Evolutionary conservation across 2,888 invertebrate species (phyloP), one percentile per base, ranked within the genome.

Genomic region (Nomada ferruginata): DNA sequence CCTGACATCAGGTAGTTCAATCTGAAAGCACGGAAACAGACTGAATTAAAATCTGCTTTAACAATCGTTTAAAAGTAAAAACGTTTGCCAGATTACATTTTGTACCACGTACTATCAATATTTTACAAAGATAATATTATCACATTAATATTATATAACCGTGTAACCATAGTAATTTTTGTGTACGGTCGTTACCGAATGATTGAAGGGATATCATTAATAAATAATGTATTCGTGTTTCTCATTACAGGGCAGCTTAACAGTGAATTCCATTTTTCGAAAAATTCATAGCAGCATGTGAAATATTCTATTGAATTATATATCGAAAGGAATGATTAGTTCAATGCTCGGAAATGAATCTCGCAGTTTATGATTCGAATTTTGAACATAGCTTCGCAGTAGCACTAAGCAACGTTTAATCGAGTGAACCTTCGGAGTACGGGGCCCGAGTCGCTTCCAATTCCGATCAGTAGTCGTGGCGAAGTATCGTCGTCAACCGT

Each of bases 1-100:
- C 97, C 97, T 88, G 96, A 96, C 68, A 97, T 94, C 85, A 95
- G 94, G 94, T 97, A 96, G 95, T 97, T 98, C 86, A 96, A 94
- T 89, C 97, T 97, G 96, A 84, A 96, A 95, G 93, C 94, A 89
- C 74, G 15, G 77, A 60, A 59, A 73, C 18, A n/a, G 11, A 18
- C 2, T n/a, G 23, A 63, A 61, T 72, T 57, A 64, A 55, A 72
- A 59, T 50, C 23, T 26, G n/a, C 50, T 26, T 13, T 15, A 1
- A 69, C 13, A 20, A 44, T 52, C 1, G n/a, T 57, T n/a, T 60
- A 11, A 23, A 13, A 4, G 36, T 20, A 20, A 36, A 18, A 42
- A 7, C 10, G 4, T 9, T 47, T 47, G 47, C 47, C 3, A 15
- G 3, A 3, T 47, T 47, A n/a, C 23, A 10, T 20, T 55, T 23